Evolutionary conservation across 2,888 invertebrate genomes (phyloP).

Genomic region (Cephus runcator): DNA sequence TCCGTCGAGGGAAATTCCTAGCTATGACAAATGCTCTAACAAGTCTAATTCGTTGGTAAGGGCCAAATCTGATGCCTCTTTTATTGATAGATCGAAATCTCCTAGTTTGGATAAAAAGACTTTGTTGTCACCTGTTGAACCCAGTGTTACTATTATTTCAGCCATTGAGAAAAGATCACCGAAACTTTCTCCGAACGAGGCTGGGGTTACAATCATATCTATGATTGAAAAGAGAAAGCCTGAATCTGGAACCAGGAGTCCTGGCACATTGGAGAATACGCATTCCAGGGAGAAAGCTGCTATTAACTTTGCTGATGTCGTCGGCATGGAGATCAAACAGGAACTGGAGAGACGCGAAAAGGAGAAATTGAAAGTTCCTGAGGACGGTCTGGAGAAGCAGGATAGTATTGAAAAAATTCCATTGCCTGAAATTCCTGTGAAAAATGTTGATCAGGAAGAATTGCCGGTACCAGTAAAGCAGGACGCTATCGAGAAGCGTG

Average conservation of each 20-base stretch:
- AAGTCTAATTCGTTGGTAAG: constrained; percentile 53
- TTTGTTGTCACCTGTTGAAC: constrained; percentile 48
- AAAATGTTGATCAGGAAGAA: constrained; percentile 10
- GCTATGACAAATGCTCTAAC: constrained; percentile 35
- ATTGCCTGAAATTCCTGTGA: constrained; percentile 55
- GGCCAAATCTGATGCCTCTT: constrained; percentile 32
- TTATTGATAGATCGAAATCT: constrained; percentile 43
- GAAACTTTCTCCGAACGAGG: constrained; percentile 51
- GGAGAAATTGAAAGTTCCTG: constrained; percentile 50
- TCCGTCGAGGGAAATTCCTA: constrained; percentile 42
- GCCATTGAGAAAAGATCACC: constrained; percentile 47
- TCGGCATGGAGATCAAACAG: constrained; percentile 55
- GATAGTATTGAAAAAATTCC: constrained; percentile 63
- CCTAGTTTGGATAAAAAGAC: constrained; percentile 52
- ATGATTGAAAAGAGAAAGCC: constrained; percentile 53
- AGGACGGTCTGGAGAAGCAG: constrained; percentile 55
- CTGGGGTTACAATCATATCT: constrained; percentile 52
- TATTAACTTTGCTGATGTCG: constrained; percentile 54
- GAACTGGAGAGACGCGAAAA: constrained; percentile 50
- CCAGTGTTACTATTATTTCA: constrained; percentile 51
- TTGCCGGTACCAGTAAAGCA: constrained; percentile 29
- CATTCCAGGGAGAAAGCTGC: constrained; percentile 36
- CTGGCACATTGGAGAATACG: constrained; percentile 35
- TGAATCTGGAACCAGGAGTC: constrained; percentile 36
- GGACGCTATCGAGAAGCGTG: constrained; percentile 24